Evolutionary conservation across 2,113 vertebrate genomes (phyloP).

Genomic region (Corythornis vintsioides): DNA sequence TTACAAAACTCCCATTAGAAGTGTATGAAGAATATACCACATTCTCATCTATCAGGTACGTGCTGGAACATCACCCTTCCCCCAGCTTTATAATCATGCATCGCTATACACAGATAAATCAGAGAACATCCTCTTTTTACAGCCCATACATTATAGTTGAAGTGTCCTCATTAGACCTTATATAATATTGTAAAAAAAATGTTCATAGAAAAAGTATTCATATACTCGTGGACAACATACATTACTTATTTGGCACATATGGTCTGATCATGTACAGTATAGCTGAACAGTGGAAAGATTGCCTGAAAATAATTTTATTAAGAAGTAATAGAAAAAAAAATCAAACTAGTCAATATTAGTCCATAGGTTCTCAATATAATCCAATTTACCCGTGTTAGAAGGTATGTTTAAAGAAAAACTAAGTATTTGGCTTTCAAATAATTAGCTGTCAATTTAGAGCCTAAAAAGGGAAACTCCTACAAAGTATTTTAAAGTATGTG

Average conservation of each 20-base stretch:
- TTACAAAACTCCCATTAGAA: conserved; percentile 73
- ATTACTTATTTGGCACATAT: not conserved
- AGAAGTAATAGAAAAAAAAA: not conserved
- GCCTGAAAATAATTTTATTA: not conserved
- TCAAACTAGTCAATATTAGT: not conserved
- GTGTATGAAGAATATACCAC: not conserved
- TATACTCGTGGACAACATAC: not conserved
- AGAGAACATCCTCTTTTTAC: not conserved
- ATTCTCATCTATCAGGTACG: not conserved
- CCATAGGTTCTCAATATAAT: not conserved
- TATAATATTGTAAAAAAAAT: not conserved
- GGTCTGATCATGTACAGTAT: not conserved
- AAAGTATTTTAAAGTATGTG: not conserved
- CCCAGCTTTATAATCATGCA: not conserved
- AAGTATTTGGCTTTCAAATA: not conserved
- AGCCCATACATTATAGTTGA: not conserved
- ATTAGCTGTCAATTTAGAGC: not conserved
- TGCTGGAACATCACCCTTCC: not conserved
- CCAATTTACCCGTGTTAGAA: not conserved
- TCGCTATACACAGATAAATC: not conserved
- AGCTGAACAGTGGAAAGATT: not conserved
- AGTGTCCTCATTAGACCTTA: not conserved
- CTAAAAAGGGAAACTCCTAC: not conserved
- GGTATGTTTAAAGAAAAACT: not conserved
- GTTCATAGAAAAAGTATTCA: not conserved